Evolutionary conservation across 2,888 invertebrate genomes (phyloP), one percentile per base, ranked within the genome.

Genomic region (Epicampocera succincta): DNA sequence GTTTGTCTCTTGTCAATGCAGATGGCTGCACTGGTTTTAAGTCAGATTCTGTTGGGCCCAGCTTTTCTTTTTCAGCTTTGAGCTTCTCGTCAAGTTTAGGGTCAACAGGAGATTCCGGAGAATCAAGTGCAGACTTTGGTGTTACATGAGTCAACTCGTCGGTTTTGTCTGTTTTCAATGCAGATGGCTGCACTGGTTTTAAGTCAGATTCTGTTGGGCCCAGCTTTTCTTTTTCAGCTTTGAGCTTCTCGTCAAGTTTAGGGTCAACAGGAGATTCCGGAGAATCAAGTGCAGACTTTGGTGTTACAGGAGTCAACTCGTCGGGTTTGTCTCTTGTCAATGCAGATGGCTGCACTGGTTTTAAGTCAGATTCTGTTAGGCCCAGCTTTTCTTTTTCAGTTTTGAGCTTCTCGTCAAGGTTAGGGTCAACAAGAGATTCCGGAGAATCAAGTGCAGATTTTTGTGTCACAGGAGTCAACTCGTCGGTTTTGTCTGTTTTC

Each of bases 231-330:
- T 44, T n/a, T 1, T 68, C 54, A 15, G 15, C 42, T 38, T 29
- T 50, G 19, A 29, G 9, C 15, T 63, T 21, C 2, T 61, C 72
- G 33, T 12, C 38, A 25, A 42, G 38, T 29, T 38, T 50, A 1
- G 8, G 9, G 40, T 40, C 38, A 13, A 33, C 25, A 54, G 17
- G 12, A 12, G 54, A 40, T 56, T 33, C 63, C n/a, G 42, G 1
- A 12, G 42, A 50, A 29, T 61, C 46, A 3, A 61, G 11, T 3
- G 56, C 38, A 17, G 56, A 33, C 17, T 65, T 65, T 15, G 25
- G 42, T 72, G 40, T 29, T 17, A 13, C 17, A 13, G 15, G 6
- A n/a, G 21, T 61, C 38, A 48, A 38, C 3, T 46, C 46, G 8
- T 33, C 15, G 9, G 56, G 17, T 38, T 58, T 8, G 42, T 44